These are phyloP conservation scores for Theretra japonica DNA, from an alignment of 2,888 invertebrate genomes.

Conservation along the genomic window DNA sequence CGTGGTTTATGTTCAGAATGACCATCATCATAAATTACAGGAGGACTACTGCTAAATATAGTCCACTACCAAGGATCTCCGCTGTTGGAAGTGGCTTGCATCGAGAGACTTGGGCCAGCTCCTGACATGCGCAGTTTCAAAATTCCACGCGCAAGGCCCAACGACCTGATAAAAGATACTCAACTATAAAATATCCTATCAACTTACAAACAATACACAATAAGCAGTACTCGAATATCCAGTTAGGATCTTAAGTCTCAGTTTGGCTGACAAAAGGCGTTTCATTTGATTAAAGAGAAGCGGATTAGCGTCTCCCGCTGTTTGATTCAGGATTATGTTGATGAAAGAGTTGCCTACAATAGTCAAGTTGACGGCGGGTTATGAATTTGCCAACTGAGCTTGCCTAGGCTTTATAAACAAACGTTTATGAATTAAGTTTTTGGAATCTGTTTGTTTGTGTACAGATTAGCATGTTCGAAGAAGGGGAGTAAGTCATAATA, in stretches of 20 bases:
- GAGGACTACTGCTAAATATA: no score
- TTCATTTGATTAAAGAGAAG: slow-evolving; percentile 54
- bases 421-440: background rate
- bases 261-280: slow-evolving; percentile 54
- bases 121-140: no score
- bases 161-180: no score
- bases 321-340: slow-evolving; percentile 54
- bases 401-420: background rate
- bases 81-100: no score
- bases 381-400: background rate
- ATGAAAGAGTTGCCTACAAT: slow-evolving; percentile 35
- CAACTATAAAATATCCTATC: background rate
- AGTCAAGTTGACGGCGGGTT: slow-evolving; percentile 8
- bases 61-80: no score
- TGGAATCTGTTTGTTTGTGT: background rate
- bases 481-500: no score
- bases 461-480: background rate
- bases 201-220: slow-evolving; percentile 1
- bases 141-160: no score
- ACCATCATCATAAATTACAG: no score
- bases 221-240: background rate
- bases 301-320: slow-evolving; percentile 46
- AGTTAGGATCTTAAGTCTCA: slow-evolving; percentile 34
- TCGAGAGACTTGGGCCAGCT: no score
- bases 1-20: no score